A percentile compares a stretch with the other conserved stretches of the same genome.
These are phyloP conservation scores for Asteroscopus sphinx DNA, from an alignment of 2,888 invertebrate genomes.

Conservation along the genomic window DNA sequence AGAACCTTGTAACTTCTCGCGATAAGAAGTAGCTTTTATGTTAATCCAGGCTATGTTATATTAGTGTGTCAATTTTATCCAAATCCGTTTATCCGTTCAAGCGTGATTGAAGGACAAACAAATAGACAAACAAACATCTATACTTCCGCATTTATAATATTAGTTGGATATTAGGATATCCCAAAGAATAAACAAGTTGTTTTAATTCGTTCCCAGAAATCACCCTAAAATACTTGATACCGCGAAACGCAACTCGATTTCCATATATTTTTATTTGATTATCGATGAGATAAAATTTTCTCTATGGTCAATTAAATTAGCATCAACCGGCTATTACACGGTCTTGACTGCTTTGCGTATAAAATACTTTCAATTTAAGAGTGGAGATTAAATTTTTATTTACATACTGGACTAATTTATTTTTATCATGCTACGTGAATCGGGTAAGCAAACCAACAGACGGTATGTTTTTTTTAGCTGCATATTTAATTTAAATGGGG, in stretches of 20 bases:
- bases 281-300: constrained; percentile 75
- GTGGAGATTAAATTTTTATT: constrained; percentile 48
- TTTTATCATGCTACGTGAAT: constrained; percentile 42
- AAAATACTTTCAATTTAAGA: constrained; percentile 72
- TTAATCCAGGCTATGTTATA: too few species aligned
- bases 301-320: constrained; percentile 84
- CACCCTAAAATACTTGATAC: not conserved
- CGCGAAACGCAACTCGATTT: constrained; percentile 39
- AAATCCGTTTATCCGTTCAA: too few species aligned
- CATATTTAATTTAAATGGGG: not conserved
- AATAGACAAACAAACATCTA: too few species aligned
- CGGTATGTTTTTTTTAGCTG: too few species aligned
- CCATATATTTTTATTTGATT: constrained; percentile 72
- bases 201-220: not conserved
- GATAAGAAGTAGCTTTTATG: too few species aligned
- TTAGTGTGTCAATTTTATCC: too few species aligned
- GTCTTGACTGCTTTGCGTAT: constrained; percentile 64
- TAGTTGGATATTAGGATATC: too few species aligned
- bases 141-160: too few species aligned
- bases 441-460: too few species aligned
- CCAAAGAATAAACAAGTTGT: not conserved
- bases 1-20: too few species aligned
- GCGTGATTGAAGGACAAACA: too few species aligned
- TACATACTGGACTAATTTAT: constrained; percentile 49
- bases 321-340: constrained; percentile 80